Evolutionary conservation across 2,797 vertebrate species (phyloP).

Genomic region (Pteronotus mesoamericanus): DNA sequence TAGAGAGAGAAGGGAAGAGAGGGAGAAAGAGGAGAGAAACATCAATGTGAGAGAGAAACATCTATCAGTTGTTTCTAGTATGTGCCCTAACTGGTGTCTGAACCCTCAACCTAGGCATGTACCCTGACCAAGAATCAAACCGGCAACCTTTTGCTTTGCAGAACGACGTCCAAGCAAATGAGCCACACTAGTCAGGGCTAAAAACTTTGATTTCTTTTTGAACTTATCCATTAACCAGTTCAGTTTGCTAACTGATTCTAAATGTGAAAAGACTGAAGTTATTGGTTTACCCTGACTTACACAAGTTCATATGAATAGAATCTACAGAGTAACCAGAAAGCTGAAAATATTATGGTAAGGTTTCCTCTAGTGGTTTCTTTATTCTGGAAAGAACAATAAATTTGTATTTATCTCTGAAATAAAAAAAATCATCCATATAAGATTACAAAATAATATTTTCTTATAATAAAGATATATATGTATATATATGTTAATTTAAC

Average conservation of each 20-base stretch:
- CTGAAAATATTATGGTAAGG: constrained; percentile 4
- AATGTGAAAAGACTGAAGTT: constrained; percentile 11
- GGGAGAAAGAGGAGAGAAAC: not conserved
- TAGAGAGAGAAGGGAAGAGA: not conserved
- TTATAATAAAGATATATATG: not conserved
- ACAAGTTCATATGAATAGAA: not conserved
- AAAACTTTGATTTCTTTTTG: constrained; percentile 32
- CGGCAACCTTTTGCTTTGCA: not conserved
- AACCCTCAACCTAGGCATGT: no score
- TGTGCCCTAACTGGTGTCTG: no score
- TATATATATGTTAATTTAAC: not conserved
- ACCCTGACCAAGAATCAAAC: not conserved
- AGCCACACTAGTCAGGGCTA: no score
- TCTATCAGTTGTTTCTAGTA: not conserved
- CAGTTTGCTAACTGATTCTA: constrained; percentile 44
- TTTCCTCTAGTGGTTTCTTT: constrained; percentile 19
- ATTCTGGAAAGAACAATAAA: not conserved
- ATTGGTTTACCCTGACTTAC: constrained; percentile 33
- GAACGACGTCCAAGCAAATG: not conserved
- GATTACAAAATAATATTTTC: not conserved
- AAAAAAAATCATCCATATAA: not conserved
- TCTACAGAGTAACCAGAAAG: constrained; percentile 3
- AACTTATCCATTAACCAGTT: constrained; percentile 6
- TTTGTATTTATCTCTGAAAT: constrained; percentile 13
- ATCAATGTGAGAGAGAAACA: not conserved